Base-by-base conservation (phyloP, 1,140 invertebrate genomes). In the Drosophila funebris region DNA sequence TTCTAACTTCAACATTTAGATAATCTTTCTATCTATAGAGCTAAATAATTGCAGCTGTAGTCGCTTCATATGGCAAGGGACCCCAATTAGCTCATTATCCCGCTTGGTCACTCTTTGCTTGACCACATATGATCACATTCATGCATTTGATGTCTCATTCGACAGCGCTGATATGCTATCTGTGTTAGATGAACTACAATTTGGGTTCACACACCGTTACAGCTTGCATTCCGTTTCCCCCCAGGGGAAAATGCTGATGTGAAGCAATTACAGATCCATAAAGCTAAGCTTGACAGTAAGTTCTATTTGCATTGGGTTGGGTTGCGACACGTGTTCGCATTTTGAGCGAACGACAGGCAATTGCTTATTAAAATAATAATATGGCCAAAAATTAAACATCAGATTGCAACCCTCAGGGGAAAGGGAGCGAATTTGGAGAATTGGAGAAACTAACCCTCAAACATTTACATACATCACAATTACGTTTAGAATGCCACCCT, bases 341-440 rank as follows among this genome's bases (percentile, higher is more conserved):
- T 84, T 84, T 71, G 56, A 71, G 68, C 64, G n/a, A 72, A 56
- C 74, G 64, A 64, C 73, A 76, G 57, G 33, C 41, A 76, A 69
- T 76, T 73, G 75, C 80, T 76, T 84, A 83, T 84, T 83, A 84
- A 76, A 84, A 78, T 83, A 84, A 84, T 84, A 83, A 84, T 77
- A 84, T 69, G 68, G 60, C 68, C 60, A 48, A 70, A 74, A 78
- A 53, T 68, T 58, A 69, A 66, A 69, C 67, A 64, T 56, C 63
- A 63, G 53, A 50, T 70, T 62, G 50, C 82, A 66, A 69, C 82
- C 78, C 82, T 50, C 75, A 5, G 6, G 70, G 66, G n/a, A 39
- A 46, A 14, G 29, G 16, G 11, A 20, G 4, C 1, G n/a, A n/a
- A n/a, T n/a, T n/a, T n/a, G 6, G 70, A 62, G n/a, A 39, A 46